Percentiles rank a stretch among this genome's conserved stretches.
These are phyloP conservation scores for Epirrita christyi DNA, from an alignment of 2,888 invertebrate species.

Conservation along the genomic window DNA sequence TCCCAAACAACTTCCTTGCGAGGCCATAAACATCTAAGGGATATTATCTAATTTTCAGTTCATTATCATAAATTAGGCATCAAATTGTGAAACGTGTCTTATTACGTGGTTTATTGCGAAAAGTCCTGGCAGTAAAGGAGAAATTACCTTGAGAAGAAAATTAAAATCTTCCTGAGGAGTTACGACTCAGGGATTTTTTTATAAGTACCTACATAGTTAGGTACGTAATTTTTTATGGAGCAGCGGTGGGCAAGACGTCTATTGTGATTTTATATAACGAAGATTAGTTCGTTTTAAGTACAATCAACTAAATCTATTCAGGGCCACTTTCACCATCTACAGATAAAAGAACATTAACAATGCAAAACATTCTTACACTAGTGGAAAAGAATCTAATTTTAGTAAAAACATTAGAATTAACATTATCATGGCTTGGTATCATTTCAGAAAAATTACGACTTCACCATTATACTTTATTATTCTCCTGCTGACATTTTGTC, in stretches of 20 bases:
- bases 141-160: constrained; percentile 30
- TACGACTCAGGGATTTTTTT: constrained; percentile 21
- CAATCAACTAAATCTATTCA: too few relatives aligned
- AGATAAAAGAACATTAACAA: too few relatives aligned
- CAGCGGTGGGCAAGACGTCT: constrained; percentile 1
- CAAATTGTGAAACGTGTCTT: constrained; percentile 38
- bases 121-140: constrained; percentile 30
- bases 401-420: too few relatives aligned
- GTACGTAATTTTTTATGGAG: background rate
- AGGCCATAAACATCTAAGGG: constrained; percentile 24
- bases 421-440: too few relatives aligned
- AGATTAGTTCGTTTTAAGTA: too few relatives aligned
- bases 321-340: too few relatives aligned
- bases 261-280: background rate
- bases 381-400: too few relatives aligned
- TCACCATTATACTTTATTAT: too few relatives aligned
- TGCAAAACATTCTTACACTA: too few relatives aligned
- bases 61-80: constrained; percentile 41
- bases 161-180: constrained; percentile 18
- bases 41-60: constrained; percentile 36
- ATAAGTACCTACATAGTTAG: constrained; percentile 14
- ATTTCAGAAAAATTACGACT: too few relatives aligned
- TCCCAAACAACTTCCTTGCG: background rate
- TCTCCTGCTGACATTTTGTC: too few relatives aligned
- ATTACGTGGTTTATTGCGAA: constrained; percentile 36